Evolutionary conservation across 2,113 vertebrate genomes (phyloP).

Genomic region (Marmota monax): DNA sequence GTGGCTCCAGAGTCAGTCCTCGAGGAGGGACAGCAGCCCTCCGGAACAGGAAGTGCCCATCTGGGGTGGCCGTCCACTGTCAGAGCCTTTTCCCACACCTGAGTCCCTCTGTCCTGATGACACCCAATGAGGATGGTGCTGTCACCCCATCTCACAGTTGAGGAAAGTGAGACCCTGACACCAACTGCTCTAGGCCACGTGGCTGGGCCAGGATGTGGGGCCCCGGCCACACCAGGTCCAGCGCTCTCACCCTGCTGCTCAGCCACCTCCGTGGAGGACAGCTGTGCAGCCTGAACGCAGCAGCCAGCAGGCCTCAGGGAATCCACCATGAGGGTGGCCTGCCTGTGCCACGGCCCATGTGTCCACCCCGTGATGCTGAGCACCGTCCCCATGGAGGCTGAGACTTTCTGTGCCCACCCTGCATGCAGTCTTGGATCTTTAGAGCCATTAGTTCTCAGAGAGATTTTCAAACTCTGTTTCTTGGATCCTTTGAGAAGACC

Average conservation of each 20-base stretch:
- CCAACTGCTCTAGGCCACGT: background rate
- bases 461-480: background rate
- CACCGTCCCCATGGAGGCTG: background rate
- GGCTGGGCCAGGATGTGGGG: background rate
- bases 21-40: background rate
- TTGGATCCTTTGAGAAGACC: background rate
- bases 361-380: rapidly evolving
- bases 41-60: background rate
- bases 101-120: background rate
- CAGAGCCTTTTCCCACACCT: background rate
- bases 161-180: background rate
- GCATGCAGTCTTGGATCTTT: background rate
- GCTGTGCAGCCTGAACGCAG: background rate
- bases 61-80: background rate
- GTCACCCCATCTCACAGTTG: background rate
- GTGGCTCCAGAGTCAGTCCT: too few species aligned
- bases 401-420: background rate
- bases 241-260: background rate
- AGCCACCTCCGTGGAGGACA: background rate
- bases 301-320: background rate
- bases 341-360: background rate
- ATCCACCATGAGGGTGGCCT: rapidly evolving
- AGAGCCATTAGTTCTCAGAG: background rate
- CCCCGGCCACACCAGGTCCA: background rate
- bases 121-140: background rate